These are phyloP conservation scores for Philopotamus ludificatus DNA, from an alignment of 1,140 invertebrate genomes.

Conservation along the genomic window DNA sequence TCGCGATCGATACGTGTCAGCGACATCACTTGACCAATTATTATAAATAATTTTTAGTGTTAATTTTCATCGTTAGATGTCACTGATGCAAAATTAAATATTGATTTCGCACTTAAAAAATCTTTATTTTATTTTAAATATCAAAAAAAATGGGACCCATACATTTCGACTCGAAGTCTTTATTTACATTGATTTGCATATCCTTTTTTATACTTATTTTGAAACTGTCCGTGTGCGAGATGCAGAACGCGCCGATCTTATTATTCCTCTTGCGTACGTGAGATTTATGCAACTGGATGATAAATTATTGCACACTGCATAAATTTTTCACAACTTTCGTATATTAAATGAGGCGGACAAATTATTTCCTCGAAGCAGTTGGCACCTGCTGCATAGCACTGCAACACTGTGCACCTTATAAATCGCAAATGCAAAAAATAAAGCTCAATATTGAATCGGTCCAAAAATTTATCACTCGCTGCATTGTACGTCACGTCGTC, in stretches of 20 bases:
- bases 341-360: constrained; percentile 25
- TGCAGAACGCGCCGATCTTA: constrained; percentile 3
- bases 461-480: too few relatives aligned
- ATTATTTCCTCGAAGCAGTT: constrained; percentile 7
- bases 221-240: background rate
- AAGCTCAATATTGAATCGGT: too few relatives aligned
- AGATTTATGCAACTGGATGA: constrained; percentile 26
- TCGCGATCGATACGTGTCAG: too few relatives aligned
- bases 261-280: constrained; percentile 18
- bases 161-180: background rate
- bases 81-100: background rate
- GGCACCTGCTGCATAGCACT: background rate
- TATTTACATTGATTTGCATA: background rate
- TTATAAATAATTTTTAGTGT: too few relatives aligned
- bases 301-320: constrained; percentile 27
- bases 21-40: too few relatives aligned
- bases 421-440: too few relatives aligned
- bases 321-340: constrained; percentile 28
- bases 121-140: background rate
- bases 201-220: background rate
- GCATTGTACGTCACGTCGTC: too few relatives aligned
- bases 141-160: background rate
- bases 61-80: too few relatives aligned
- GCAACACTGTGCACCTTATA: too few relatives aligned
- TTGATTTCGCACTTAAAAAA: background rate